Percentiles rank a stretch among this genome's conserved stretches.
Conservation (phyloP, 1,140 invertebrate species). For the Zophobas atratus region DNA sequence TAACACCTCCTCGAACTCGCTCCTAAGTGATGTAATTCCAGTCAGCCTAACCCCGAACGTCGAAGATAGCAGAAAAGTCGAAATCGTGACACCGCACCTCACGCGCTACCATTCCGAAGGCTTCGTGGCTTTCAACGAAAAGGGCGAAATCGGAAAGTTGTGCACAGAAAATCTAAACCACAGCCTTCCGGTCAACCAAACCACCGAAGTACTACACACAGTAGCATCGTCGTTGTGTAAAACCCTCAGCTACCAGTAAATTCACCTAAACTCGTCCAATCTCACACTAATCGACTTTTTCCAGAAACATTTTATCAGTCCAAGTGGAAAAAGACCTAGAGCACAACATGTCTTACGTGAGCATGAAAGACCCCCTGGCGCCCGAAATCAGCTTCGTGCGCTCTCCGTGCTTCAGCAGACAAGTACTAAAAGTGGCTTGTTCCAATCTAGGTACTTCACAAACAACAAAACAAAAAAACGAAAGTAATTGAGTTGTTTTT, state of each 20-base stretch:
- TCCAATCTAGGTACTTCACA: constrained; percentile 77
- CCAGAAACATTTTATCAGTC: constrained; percentile 63
- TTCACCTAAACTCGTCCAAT: constrained; percentile 16
- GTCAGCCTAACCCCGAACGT: constrained; percentile 83
- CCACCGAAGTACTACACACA: constrained; percentile 73
- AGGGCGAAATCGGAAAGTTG: constrained; percentile 84
- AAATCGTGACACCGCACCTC: constrained; percentile 76
- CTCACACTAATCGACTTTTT: constrained; percentile 45
- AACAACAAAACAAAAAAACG: neutral
- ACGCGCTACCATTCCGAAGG: constrained; percentile 80
- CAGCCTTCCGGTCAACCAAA: constrained; percentile 70
- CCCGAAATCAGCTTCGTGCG: constrained; percentile 86
- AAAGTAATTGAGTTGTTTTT: constrained; percentile 15
- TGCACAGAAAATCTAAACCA: constrained; percentile 82
- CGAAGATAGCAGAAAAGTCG: constrained; percentile 71
- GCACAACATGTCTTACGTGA: constrained; percentile 74
- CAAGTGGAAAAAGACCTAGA: constrained; percentile 65
- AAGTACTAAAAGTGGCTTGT: constrained; percentile 86
- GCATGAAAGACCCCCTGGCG: constrained; percentile 84
- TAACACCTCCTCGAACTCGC: too few species aligned
- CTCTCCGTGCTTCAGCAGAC: constrained; percentile 80
- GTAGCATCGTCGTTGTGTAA: constrained; percentile 85
- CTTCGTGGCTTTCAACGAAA: constrained; percentile 87
- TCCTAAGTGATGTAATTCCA: constrained; percentile 64
- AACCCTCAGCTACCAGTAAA: constrained; percentile 79